A percentile compares a stretch with the other conserved stretches of the same genome.
These are phyloP conservation scores for Flexamia atlantica DNA, from an alignment of 2,888 invertebrate genomes.

Conservation along the genomic window DNA sequence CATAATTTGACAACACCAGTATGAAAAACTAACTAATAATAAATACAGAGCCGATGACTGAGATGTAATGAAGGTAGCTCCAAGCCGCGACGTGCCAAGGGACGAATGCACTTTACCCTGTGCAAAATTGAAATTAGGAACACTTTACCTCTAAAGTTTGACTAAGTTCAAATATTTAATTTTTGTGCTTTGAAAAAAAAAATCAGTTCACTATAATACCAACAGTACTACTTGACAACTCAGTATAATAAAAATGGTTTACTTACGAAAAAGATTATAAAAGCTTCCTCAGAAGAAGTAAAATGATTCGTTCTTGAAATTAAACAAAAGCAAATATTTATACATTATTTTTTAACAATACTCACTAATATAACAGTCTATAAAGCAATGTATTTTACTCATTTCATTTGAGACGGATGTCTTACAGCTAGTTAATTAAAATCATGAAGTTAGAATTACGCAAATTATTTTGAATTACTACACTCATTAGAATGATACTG, in stretches of 20 bases:
- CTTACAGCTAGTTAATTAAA: too few species aligned
- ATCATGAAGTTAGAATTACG: too few species aligned
- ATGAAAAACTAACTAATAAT: slow-evolving; percentile 55
- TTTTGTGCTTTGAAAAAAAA: slow-evolving; percentile 18
- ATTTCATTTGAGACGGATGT: too few species aligned
- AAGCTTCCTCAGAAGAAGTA: neutral
- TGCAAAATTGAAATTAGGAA: slow-evolving; percentile 19
- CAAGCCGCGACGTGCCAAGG: neutral
- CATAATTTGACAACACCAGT: slow-evolving; percentile 51
- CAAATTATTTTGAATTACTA: too few species aligned
- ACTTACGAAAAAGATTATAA: neutral
- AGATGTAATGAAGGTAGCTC: slow-evolving; percentile 32
- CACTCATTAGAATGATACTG: too few species aligned
- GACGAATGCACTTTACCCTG: slow-evolving; percentile 51
- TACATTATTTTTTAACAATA: too few species aligned
- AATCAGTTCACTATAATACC: neutral
- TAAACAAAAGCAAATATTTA: too few species aligned
- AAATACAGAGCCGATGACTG: slow-evolving; percentile 45
- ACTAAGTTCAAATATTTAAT: slow-evolving; percentile 3
- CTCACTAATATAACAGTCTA: too few species aligned
- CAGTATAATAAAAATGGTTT: neutral
- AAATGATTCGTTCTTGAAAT: too few species aligned
- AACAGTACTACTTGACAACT: neutral
- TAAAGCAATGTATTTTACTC: too few species aligned
- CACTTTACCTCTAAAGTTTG: slow-evolving; percentile 18